Percentiles rank a stretch among this genome's conserved stretches.
Evolutionary conservation across 2,113 vertebrate species (phyloP).

Genomic region (Tachuris rubrigastra): DNA sequence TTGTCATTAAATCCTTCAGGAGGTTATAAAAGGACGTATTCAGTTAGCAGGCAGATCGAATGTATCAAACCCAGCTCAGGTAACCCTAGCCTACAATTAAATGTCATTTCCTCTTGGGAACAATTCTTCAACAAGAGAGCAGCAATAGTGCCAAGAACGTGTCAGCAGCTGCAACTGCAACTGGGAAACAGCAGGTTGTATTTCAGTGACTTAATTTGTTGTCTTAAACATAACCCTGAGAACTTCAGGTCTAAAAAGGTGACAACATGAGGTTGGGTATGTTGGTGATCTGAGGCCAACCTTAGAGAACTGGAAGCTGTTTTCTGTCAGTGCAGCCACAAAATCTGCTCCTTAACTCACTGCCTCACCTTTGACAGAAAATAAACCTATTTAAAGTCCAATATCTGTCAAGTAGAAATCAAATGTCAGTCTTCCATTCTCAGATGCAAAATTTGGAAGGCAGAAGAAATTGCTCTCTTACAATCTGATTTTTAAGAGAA

Average conservation of each 20-base stretch:
- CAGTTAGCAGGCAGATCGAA: not conserved
- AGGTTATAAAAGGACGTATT: constrained; percentile 40
- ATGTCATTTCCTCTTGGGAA: constrained; percentile 60
- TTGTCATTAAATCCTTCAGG: constrained; percentile 27
- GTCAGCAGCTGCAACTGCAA: constrained; percentile 29
- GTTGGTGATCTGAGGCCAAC: not conserved
- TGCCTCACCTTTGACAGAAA: not conserved
- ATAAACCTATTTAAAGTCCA: constrained; percentile 46
- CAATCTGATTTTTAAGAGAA: constrained; percentile 68
- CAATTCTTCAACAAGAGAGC: constrained; percentile 34
- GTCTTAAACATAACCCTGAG: constrained; percentile 23
- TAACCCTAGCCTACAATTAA: constrained; percentile 58
- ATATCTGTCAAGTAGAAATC: constrained; percentile 44
- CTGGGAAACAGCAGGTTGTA: constrained; percentile 36
- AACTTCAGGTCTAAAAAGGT: not conserved
- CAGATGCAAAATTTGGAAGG: constrained; percentile 36
- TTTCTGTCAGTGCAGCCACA: not conserved
- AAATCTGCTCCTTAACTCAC: not conserved
- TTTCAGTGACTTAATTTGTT: constrained; percentile 58
- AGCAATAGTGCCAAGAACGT: constrained; percentile 13
- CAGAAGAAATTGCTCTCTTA: constrained; percentile 59
- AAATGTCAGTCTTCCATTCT: constrained; percentile 55
- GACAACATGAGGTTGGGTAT: not conserved
- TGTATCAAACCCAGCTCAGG: constrained; percentile 42
- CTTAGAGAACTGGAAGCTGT: not conserved